Base-by-base conservation (phyloP, 2,888 invertebrate genomes). In the Hetaerina titia region DNA sequence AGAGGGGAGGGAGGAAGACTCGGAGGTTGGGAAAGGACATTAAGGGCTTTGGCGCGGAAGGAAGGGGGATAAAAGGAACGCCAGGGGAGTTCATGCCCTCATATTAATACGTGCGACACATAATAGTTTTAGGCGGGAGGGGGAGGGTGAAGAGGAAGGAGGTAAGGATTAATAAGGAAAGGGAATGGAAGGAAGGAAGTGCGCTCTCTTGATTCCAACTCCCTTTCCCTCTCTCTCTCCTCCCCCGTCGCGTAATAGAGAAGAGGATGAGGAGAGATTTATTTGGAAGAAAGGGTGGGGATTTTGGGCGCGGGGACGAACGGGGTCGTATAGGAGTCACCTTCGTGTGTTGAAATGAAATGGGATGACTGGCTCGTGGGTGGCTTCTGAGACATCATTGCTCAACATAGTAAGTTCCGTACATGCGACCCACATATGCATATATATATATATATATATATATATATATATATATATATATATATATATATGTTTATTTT, bases 181-280 rank as follows among this genome's bases (percentile, higher is more conserved):
- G 17, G 88, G 17, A 57, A 89, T 5, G 89, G 89, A 57, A 56
- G 89, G 89, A 89, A 89, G 89, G 89, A 89, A 58, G 89, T 89
- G 13, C 57, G 89, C 89, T n/a, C 89, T 89, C 89, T 89, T 89
- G 89, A 89, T 11, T 89, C 89, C 58, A 9, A 13, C 22, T 58
- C 58, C 58, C 89, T n/a, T 58, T 89, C 57, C 31, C 56, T 69
- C 69, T 69, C 69, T 69, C n/a, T 69, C 15, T 7, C 69, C 22
- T 81, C 22, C 81, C 81, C 60, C 60, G 69, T 69, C n/a, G 69
- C 22, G 19, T 15, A 88, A 22, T 88, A 22, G 45, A 69, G 89
- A 57, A 89, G 81, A 81, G 81, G 81, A 45, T 45, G 45, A 81
- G n/a, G 81, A n/a, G 22, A 56, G 58, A 56, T 58, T 58, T 58